phyloP scores from a whole-genome alignment of 37 sponge, comb jelly and placozoan species.

The Aplysina aerophoba region DNA sequence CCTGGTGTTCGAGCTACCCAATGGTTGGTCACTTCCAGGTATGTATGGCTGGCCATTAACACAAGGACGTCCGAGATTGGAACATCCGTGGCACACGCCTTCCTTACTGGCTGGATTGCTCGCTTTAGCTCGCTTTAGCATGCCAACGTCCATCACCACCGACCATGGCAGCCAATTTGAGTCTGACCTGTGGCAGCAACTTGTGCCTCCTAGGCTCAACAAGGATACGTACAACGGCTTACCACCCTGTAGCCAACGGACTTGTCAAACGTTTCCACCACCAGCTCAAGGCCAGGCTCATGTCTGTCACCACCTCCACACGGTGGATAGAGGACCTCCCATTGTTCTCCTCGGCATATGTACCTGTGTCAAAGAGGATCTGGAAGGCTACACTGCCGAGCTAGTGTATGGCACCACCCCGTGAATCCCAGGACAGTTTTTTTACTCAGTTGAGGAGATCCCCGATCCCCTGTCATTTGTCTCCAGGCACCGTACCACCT shows the following conservation, averaged over 20 bases:
- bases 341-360: conserved; percentile 45
- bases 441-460: too few species aligned
- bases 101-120: conserved; percentile 50
- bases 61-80: too few species aligned
- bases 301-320: conserved; percentile 23
- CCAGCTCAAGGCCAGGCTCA: conserved; percentile 39
- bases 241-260: conserved; percentile 62
- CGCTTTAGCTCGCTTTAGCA: conserved; percentile 56
- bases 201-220: conserved; percentile 54
- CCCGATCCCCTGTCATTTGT: too few species aligned
- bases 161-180: conserved; percentile 65
- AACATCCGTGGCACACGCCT: conserved; percentile 45
- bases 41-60: conserved; percentile 42
- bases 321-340: conserved; percentile 47
- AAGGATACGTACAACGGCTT: conserved; percentile 60
- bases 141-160: conserved; percentile 51
- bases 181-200: conserved; percentile 36
- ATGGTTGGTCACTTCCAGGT: conserved; percentile 27
- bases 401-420: conserved; percentile 43
- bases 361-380: conserved; percentile 19
- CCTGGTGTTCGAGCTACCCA: conserved; percentile 56
- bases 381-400: conserved; percentile 37
- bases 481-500: too few species aligned
- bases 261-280: conserved; percentile 62
- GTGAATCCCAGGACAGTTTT: conserved; percentile 21